Evolutionary conservation across 2,113 vertebrate genomes (phyloP).

Genomic region (Labeo rohita): DNA sequence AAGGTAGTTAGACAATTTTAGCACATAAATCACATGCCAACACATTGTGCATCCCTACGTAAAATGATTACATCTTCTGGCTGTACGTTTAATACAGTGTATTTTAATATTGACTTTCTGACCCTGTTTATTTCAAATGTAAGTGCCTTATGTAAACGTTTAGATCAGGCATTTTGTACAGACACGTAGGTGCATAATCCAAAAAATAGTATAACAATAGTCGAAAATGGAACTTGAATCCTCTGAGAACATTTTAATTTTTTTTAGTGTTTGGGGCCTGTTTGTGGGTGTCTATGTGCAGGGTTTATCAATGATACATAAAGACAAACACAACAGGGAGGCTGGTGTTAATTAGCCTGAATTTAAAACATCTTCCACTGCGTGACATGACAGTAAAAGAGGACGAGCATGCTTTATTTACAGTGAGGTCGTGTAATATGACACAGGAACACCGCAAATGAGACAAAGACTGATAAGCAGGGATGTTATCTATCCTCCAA

Average conservation of each 20-base stretch:
- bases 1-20: neutral
- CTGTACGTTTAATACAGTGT: neutral
- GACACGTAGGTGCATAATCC: neutral
- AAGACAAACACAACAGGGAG: slow-evolving; percentile 7
- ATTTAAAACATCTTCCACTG: neutral
- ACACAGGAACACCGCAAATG: slow-evolving; percentile 24
- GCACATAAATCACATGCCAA: neutral
- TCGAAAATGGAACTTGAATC: neutral
- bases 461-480: slow-evolving; percentile 2
- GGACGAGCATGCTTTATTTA: slow-evolving; percentile 19
- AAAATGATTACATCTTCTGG: neutral
- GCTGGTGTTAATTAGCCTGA: slow-evolving; percentile 4
- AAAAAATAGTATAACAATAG: neutral
- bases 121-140: neutral
- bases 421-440: slow-evolving; percentile 21
- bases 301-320: neutral
- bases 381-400: slow-evolving; percentile 12
- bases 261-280: neutral
- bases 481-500: slow-evolving; percentile 1
- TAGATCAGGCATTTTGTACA: neutral
- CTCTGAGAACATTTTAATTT: neutral
- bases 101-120: neutral
- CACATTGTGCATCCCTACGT: neutral
- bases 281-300: neutral
- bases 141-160: neutral